Percentiles rank a stretch among this genome's conserved stretches.
Conservation (phyloP, 1,140 invertebrate species). For the Protaetia brevitarsis region DNA sequence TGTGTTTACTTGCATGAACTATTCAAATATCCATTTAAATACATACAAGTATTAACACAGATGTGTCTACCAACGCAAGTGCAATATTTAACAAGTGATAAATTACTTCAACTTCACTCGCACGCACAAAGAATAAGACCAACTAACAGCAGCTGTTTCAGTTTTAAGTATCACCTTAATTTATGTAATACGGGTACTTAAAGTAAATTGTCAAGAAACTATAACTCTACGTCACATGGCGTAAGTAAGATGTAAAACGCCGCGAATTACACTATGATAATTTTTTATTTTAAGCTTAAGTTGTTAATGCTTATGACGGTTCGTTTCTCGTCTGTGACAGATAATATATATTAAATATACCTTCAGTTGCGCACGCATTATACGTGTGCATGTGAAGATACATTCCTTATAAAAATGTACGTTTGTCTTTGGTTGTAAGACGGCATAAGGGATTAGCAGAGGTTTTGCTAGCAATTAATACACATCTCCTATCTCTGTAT, state of each 20-base stretch:
- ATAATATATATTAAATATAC: not conserved
- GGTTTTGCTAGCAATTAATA: conserved; percentile 1
- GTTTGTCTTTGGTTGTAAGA: not conserved
- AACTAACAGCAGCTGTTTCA: not conserved
- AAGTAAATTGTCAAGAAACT: conserved; percentile 8
- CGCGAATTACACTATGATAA: not conserved
- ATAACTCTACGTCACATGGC: not conserved
- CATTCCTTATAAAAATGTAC: conserved; percentile 5
- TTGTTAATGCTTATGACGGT: conserved; percentile 14
- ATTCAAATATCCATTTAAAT: no score
- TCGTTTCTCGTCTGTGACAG: conserved; percentile 4
- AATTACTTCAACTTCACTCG: not conserved
- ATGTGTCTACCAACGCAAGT: no score
- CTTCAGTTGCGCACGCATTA: not conserved
- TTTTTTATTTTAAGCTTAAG: conserved; percentile 9
- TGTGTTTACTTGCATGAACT: no score
- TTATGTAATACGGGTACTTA: conserved; percentile 17
- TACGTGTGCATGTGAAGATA: conserved; percentile 1
- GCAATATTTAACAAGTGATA: no score
- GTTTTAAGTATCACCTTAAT: conserved; percentile 1
- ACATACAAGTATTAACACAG: no score
- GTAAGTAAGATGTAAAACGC: not conserved
- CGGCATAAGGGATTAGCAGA: not conserved
- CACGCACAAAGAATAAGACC: not conserved
- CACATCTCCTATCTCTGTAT: not conserved